Conservation (phyloP, 2,113 vertebrate genomes). For the Harpagus bidentatus region DNA sequence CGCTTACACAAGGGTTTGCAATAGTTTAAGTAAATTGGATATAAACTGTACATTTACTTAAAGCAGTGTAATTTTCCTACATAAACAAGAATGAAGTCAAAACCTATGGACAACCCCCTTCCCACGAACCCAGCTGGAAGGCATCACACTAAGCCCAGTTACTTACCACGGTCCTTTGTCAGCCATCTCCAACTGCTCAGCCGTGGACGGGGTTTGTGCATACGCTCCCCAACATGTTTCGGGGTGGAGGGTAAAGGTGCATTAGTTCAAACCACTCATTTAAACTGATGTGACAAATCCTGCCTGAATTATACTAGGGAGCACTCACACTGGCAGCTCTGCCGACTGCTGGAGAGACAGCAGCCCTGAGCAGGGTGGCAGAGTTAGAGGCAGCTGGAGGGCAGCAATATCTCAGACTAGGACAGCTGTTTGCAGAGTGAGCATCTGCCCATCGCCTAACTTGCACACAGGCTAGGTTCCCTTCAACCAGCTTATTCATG, state of each 20-base stretch:
- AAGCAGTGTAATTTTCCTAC: neutral
- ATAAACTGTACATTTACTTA: constrained; percentile 11
- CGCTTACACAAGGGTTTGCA: constrained; percentile 7
- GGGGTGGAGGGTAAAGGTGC: neutral
- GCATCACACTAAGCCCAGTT: neutral
- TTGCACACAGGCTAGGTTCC: neutral
- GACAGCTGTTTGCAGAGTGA: neutral
- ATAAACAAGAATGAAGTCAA: neutral
- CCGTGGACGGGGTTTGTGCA: neutral
- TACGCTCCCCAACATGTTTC: rapidly evolving
- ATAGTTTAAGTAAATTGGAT: neutral
- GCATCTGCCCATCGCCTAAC: neutral
- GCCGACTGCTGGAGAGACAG: neutral
- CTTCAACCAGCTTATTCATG: neutral
- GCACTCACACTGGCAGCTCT: rapidly evolving
- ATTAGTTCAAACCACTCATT: neutral
- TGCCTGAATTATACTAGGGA: neutral
- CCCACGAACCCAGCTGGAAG: neutral
- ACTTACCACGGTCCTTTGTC: neutral
- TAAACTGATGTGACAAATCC: neutral
- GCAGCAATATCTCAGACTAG: neutral
- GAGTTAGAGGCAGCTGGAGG: neutral
- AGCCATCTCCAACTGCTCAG: neutral
- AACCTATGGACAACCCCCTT: neutral
- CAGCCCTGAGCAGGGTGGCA: neutral